Base-by-base conservation (phyloP, 1,140 invertebrate species). In the Dendroctonus valens region DNA sequence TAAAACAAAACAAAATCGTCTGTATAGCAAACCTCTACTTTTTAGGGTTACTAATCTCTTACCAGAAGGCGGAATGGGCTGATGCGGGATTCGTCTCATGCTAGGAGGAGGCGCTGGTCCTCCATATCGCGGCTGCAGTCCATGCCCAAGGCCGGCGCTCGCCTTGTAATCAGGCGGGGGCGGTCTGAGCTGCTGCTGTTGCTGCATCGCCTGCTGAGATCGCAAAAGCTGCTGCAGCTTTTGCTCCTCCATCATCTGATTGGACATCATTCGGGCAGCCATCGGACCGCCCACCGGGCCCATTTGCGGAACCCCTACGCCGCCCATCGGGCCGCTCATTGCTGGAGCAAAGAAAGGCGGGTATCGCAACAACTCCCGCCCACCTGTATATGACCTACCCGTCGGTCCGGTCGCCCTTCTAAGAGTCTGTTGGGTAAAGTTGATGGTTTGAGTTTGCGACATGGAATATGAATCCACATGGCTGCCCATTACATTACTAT, bases 381-480 rank as follows among this genome's bases (percentile, higher is more conserved):
- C 26, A 26, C 26, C 26, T 26, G 26, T 1, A 26, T 26, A 26
- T 26, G 26, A 3, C 41, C 7, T 53, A 67, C 65, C 65, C 55
- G 49, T 11, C 12, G 72, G 69, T 38, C 70, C 75, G 61, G 62
- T 72, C 12, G 81, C 81, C 49, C 83, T 71, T 70, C 83, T 76
- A 53, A 86, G 76, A 60, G 83, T 85, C 68, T 91, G 89, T 74
- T 92, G 90, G 6, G 88, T 88, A 74, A 93, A 91, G 75, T 91
- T 92, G 72, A 94, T 90, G 59, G 89, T 91, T 79, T 91, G 90
- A 51, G 88, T 88, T 79, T 91, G 90, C 5, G 88, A 88, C 67
- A 91, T 85, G 12, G 88, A 87, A 74, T 88, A 88, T 7, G 85
- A 83, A 66, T 89, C 88, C 69, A 40, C 49, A 37, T 73, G 54